Conservation (phyloP, 2,797 vertebrate genomes). For the Heteromormyrus szaboi region DNA sequence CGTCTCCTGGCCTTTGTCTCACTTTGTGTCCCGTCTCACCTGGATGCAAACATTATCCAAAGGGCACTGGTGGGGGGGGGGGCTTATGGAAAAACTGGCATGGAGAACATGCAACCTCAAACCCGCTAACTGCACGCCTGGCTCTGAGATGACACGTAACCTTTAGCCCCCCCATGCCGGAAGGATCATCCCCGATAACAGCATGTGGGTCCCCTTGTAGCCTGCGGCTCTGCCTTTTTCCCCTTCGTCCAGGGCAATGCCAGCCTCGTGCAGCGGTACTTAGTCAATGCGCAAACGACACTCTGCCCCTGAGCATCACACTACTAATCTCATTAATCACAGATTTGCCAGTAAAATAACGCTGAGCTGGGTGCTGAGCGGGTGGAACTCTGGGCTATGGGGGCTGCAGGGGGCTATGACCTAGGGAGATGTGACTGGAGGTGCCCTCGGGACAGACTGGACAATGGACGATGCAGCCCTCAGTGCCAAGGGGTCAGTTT, state of each 20-base stretch:
- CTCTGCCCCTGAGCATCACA: not conserved
- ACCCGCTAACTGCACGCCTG: not conserved
- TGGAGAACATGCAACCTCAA: not conserved
- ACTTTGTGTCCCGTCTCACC: not conserved
- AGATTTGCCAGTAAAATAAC: not conserved
- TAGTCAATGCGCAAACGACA: not conserved
- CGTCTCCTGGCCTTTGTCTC: not conserved
- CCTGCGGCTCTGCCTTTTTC: not conserved
- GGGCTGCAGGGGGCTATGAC: not conserved
- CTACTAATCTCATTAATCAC: conserved; percentile 13
- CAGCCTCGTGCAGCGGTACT: conserved; percentile 16
- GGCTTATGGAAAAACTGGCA: not conserved
- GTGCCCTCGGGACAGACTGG: not conserved
- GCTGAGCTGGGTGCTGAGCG: not conserved
- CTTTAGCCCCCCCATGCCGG: not conserved
- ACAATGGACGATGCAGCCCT: not conserved
- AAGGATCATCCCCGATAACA: not conserved
- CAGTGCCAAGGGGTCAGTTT: not conserved
- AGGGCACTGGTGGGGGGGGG: not conserved
- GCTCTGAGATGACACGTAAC: not conserved
- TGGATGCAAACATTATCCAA: not conserved
- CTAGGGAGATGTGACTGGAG: not conserved
- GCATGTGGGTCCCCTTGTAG: too few relatives aligned
- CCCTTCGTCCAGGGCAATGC: conserved; percentile 21
- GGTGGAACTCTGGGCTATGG: not conserved